Conservation (phyloP, 2,888 invertebrate species). For the Cephus sareptanus region DNA sequence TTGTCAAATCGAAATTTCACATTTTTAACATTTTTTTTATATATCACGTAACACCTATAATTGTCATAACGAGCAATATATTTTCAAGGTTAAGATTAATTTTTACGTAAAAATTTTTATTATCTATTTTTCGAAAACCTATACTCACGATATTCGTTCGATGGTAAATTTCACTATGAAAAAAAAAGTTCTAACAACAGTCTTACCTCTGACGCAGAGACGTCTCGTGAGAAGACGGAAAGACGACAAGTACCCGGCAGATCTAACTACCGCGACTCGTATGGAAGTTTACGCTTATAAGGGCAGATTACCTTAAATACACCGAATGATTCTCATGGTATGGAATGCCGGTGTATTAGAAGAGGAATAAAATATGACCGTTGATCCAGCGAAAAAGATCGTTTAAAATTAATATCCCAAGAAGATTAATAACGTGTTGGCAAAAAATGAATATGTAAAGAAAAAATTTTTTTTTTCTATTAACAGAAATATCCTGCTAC, state of each 20-base stretch:
- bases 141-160: neutral
- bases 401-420: neutral
- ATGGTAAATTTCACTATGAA: neutral
- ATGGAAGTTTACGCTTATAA: slow-evolving; percentile 25
- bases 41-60: neutral
- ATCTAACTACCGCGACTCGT: slow-evolving; percentile 21
- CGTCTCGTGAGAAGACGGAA: slow-evolving; percentile 17
- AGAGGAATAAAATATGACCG: neutral
- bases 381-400: neutral
- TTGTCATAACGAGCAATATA: neutral
- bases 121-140: neutral
- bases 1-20: neutral
- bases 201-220: neutral
- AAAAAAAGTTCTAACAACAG: slow-evolving; percentile 1
- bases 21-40: neutral
- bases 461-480: neutral
- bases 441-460: neutral
- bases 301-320: slow-evolving; percentile 24
- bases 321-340: slow-evolving; percentile 14
- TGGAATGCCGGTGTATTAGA: slow-evolving; percentile 5
- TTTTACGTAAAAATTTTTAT: neutral
- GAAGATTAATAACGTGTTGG: neutral
- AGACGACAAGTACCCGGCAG: slow-evolving; percentile 16
- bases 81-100: neutral
- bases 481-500: neutral